These are phyloP conservation scores for Oncorhynchus clarkii DNA, from an alignment of 2,113 vertebrate species.

Conservation along the genomic window DNA sequence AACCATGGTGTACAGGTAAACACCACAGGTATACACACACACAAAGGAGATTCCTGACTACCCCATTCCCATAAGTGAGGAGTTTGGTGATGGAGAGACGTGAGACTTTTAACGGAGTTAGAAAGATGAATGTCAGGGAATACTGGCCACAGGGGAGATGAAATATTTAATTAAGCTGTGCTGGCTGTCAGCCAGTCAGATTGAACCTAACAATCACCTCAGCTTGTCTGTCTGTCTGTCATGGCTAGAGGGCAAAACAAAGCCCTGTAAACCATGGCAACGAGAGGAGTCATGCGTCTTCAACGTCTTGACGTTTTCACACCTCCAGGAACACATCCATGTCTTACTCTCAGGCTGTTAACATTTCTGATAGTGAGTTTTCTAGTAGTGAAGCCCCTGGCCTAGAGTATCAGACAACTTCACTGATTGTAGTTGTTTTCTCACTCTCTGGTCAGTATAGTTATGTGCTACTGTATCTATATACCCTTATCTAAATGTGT, in stretches of 20 bases:
- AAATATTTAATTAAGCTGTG: constrained; percentile 64
- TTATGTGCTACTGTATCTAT: no score
- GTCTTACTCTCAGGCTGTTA: neutral
- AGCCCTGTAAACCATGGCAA: neutral
- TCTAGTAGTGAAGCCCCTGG: neutral
- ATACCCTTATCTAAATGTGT: neutral
- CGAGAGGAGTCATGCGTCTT: neutral
- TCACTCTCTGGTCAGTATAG: no score
- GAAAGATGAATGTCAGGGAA: constrained; percentile 56
- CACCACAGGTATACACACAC: no score
- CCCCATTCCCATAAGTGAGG: neutral
- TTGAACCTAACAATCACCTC: constrained; percentile 18
- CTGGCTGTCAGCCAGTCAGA: constrained; percentile 49
- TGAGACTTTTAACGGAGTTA: constrained; percentile 41
- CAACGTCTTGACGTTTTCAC: constrained; percentile 7
- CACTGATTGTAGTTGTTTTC: no score
- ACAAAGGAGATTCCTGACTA: no score
- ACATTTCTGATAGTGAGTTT: no score
- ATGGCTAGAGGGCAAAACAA: constrained; percentile 14
- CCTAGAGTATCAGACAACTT: no score
- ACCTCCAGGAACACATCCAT: constrained; percentile 3
- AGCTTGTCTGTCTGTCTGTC: constrained; percentile 27
- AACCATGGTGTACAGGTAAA: no score
- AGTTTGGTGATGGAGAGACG: neutral
- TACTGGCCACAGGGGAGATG: constrained; percentile 38